Conservation (phyloP, 2,797 vertebrate species). For the Enteromius argenteus region DNA sequence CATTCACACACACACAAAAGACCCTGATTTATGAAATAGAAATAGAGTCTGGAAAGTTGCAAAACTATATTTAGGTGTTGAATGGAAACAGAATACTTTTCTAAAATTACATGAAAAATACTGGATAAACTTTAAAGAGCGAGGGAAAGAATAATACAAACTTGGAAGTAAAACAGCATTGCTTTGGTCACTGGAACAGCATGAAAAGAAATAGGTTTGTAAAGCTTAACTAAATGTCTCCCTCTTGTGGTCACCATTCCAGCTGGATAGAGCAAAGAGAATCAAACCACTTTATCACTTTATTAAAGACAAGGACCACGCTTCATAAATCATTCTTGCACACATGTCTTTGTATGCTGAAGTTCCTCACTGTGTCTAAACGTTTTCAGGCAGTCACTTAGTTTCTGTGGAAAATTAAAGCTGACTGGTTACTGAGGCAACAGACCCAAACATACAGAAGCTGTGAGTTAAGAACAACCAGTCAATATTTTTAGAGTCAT, state of each 20-base stretch:
- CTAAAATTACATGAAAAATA: not conserved
- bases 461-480: conserved; percentile 27
- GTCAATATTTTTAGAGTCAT: conserved; percentile 61
- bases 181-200: not conserved
- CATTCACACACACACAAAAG: conserved; percentile 26
- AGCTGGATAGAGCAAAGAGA: too few relatives aligned
- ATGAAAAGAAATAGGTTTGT: not conserved
- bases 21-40: conserved; percentile 48
- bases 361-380: conserved; percentile 15
- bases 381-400: conserved; percentile 38
- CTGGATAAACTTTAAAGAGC: not conserved
- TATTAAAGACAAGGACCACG: not conserved
- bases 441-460: conserved; percentile 63
- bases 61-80: not conserved
- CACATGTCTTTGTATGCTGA: not conserved
- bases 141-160: not conserved
- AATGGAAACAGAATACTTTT: not conserved
- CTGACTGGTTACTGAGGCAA: conserved; percentile 65
- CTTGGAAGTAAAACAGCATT: not conserved
- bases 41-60: conserved; percentile 28
- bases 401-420: conserved; percentile 53
- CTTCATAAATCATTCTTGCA: not conserved
- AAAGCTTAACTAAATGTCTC: conserved; percentile 65
- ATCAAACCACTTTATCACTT: not conserved
- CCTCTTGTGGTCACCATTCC: conserved; percentile 69